phyloP scores from a whole-genome alignment of 2,888 invertebrate genomes.

The Parapristionchus giblindavisi region DNA sequence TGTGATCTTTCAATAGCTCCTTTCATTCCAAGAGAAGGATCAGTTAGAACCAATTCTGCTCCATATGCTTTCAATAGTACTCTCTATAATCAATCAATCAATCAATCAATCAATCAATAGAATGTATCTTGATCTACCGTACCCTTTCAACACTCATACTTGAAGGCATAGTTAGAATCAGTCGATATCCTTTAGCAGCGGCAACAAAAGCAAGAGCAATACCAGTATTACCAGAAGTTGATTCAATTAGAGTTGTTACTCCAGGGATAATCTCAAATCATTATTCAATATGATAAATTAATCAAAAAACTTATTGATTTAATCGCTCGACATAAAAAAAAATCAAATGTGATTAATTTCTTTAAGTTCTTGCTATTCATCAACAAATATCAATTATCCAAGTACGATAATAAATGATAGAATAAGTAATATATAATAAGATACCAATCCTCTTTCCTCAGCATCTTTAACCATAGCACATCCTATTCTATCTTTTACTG shows the following conservation, averaged over 20 bases:
- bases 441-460: constrained; percentile 59
- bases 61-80: constrained; percentile 67
- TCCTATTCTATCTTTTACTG: constrained; percentile 69
- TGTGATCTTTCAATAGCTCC: constrained; percentile 65
- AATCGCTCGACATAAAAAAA: no score
- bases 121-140: not conserved
- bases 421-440: no score
- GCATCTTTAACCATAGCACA: constrained; percentile 67
- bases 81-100: constrained; percentile 47
- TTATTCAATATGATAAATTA: no score
- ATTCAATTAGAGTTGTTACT: constrained; percentile 65
- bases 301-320: no score
- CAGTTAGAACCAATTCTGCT: constrained; percentile 66
- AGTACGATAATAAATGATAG: no score
- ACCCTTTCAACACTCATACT: constrained; percentile 68
- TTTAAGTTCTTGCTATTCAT: no score
- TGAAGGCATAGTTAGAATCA: constrained; percentile 68
- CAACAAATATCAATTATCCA: no score
- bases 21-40: constrained; percentile 64
- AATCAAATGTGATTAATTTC: no score
- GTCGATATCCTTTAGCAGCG: constrained; percentile 65
- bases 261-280: constrained; percentile 53
- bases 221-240: constrained; percentile 68
- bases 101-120: not conserved
- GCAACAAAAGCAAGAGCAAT: constrained; percentile 69